These are phyloP conservation scores for Amazona vittata DNA, from an alignment of 2,113 vertebrate genomes.

Conservation along the genomic window DNA sequence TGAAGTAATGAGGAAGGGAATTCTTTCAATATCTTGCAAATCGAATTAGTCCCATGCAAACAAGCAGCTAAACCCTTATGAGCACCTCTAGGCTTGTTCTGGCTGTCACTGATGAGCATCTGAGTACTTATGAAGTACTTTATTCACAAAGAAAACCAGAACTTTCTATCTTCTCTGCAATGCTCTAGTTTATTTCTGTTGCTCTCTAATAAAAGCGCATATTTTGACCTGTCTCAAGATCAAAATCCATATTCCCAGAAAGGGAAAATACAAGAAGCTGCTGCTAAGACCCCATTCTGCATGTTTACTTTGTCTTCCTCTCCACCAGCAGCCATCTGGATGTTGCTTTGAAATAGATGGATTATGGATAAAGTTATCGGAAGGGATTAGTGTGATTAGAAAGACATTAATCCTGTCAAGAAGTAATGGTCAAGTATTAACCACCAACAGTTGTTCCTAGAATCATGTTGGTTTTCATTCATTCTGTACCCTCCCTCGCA, in stretches of 20 bases:
- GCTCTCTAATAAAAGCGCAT: not conserved
- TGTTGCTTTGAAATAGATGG: conserved; percentile 63
- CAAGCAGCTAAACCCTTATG: not conserved
- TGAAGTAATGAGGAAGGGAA: not conserved
- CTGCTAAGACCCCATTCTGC: conserved; percentile 40
- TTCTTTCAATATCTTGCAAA: not conserved
- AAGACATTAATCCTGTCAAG: conserved; percentile 72
- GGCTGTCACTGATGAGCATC: not conserved
- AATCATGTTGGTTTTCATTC: conserved; percentile 60
- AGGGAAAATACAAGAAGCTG: conserved; percentile 26
- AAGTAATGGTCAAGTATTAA: conserved; percentile 73
- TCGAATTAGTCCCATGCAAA: not conserved
- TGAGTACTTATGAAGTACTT: not conserved
- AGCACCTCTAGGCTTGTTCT: not conserved
- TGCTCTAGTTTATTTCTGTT: not conserved
- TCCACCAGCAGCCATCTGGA: conserved; percentile 72
- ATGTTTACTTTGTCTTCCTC: conserved; percentile 57
- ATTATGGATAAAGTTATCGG: conserved; percentile 76
- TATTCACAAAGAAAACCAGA: not conserved
- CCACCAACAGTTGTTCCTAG: conserved; percentile 58
- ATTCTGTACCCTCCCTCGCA: not conserved
- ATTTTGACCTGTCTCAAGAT: not conserved
- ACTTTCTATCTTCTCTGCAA: not conserved
- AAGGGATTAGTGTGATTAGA: conserved; percentile 74
- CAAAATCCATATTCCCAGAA: not conserved